Percentiles rank a stretch among this genome's conserved stretches.
phyloP scores from a whole-genome alignment of 2,888 invertebrate species.

The Fabriciana adippe region DNA sequence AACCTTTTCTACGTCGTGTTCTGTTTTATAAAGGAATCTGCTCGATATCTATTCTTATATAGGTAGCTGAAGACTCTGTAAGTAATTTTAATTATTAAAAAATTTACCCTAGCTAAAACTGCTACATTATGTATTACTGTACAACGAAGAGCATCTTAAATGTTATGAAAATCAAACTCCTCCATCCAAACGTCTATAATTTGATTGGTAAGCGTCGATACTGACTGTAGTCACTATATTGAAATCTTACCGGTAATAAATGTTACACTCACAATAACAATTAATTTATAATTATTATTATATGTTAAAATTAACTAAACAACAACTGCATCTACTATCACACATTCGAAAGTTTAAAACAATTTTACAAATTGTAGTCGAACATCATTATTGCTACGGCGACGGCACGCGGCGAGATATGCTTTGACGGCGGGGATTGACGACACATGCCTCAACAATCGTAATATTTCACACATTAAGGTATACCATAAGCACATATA shows the following conservation, averaged over 20 bases:
- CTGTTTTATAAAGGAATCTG: constrained; percentile 63
- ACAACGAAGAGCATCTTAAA: constrained; percentile 74
- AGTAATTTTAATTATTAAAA: constrained; percentile 74
- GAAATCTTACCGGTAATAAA: constrained; percentile 74
- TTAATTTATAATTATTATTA: constrained; percentile 66
- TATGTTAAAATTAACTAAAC: constrained; percentile 79
- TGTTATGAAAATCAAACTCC: constrained; percentile 58
- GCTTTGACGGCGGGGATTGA: constrained; percentile 39
- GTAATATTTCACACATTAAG: background rate
- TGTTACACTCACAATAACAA: constrained; percentile 81
- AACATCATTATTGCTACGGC: constrained; percentile 81
- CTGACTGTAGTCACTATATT: constrained; percentile 61
- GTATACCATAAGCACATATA: background rate
- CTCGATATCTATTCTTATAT: constrained; percentile 62
- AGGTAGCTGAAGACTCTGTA: constrained; percentile 58
- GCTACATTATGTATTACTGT: constrained; percentile 78
- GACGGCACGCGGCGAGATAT: constrained; percentile 65
- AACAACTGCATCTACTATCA: constrained; percentile 84
- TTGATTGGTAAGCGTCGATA: constrained; percentile 65
- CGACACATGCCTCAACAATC: background rate
- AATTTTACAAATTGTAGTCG: constrained; percentile 80
- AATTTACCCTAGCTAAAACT: constrained; percentile 80
- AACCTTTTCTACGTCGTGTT: constrained; percentile 54
- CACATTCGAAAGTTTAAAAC: constrained; percentile 83
- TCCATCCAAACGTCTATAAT: constrained; percentile 54